Conservation (phyloP, 2,113 vertebrate genomes). For the Oostethus manadensis region DNA sequence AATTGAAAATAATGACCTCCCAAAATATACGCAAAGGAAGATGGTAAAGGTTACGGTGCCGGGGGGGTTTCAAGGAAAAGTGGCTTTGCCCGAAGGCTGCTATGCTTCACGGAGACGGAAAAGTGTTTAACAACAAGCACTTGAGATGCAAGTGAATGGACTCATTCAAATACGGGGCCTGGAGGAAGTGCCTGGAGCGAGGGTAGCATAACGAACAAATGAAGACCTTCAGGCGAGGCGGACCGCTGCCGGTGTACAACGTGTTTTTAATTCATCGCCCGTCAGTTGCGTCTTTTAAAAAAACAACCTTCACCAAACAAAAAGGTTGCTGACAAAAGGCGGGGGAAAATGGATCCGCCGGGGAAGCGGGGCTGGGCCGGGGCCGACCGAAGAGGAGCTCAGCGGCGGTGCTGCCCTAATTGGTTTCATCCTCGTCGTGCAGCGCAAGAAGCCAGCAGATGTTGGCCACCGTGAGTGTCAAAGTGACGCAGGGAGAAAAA, state of each 20-base stretch:
- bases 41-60: conserved; percentile 1
- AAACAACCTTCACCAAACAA: conserved; percentile 40
- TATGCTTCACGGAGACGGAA: background rate
- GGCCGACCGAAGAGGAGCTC: conserved; percentile 44
- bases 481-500: conserved; percentile 3
- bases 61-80: conserved; percentile 2
- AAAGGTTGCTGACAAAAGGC: conserved; percentile 17
- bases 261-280: conserved; percentile 29
- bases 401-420: conserved; percentile 53
- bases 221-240: conserved; percentile 31
- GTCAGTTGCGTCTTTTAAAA: conserved; percentile 15
- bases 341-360: conserved; percentile 13
- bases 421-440: conserved; percentile 63
- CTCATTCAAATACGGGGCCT: conserved; percentile 3
- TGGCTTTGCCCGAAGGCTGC: conserved; percentile 1
- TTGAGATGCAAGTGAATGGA: background rate
- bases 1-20: conserved; percentile 12
- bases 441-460: conserved; percentile 68
- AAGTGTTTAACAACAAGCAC: background rate
- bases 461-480: conserved; percentile 67
- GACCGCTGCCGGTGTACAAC: conserved; percentile 8
- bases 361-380: conserved; percentile 22
- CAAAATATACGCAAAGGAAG: background rate
- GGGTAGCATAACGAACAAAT: conserved; percentile 37
- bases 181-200: conserved; percentile 29